A percentile compares a stretch with the other conserved stretches of the same genome.
These are phyloP conservation scores for Diplosoma virens DNA, from an alignment of 23 tunicate genomes.

Conservation along the genomic window DNA sequence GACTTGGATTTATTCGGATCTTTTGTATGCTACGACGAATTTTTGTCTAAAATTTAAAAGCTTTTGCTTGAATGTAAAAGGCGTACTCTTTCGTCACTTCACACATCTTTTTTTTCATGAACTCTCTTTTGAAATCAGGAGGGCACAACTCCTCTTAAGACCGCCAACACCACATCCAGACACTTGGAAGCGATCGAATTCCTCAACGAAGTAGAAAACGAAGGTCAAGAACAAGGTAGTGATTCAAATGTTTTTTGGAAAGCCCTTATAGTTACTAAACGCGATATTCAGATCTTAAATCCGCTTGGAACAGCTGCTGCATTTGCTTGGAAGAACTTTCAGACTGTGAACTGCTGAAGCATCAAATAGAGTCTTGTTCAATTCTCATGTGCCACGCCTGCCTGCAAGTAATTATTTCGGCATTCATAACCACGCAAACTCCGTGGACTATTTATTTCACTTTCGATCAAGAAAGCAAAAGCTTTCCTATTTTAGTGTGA, in stretches of 20 bases:
- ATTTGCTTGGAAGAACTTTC: conserved; percentile 54
- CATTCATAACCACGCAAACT: no score
- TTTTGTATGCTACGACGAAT: no score
- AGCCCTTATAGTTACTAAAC: background rate
- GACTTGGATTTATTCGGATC: no score
- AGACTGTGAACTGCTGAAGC: conserved; percentile 36
- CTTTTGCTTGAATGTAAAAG: no score
- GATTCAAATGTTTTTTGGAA: no score
- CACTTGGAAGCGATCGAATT: conserved; percentile 27
- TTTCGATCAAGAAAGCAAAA: no score
- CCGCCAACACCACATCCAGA: conserved; percentile 15
- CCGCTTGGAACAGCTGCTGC: conserved; percentile 57
- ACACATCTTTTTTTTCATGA: background rate
- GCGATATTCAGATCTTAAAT: background rate
- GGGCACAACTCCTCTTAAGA: background rate
- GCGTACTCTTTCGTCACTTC: no score
- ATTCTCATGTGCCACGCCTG: conserved; percentile 51
- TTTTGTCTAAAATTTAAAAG: no score
- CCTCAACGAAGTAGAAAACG: background rate
- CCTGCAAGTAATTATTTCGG: no score
- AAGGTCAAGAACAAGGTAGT: conserved; percentile 7
- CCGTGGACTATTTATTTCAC: no score
- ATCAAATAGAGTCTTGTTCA: conserved; percentile 37
- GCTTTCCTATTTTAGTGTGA: no score
- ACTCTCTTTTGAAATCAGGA: conserved; percentile 20